These are phyloP conservation scores for Druon quercuslanigerum DNA, from an alignment of 1,140 invertebrate species.

Conservation along the genomic window DNA sequence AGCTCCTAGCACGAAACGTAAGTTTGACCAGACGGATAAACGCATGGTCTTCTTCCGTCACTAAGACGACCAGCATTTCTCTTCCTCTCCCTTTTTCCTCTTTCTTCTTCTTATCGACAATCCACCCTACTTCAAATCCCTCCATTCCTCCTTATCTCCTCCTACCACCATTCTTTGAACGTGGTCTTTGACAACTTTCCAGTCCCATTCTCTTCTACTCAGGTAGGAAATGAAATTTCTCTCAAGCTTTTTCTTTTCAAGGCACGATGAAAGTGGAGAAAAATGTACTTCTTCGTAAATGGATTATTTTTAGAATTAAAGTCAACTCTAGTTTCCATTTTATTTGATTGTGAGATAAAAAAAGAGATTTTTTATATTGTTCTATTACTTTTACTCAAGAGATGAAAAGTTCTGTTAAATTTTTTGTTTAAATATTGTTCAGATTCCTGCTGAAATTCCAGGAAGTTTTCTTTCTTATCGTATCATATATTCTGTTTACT, in stretches of 20 bases:
- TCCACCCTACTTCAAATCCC: neutral
- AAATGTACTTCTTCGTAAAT: constrained; percentile 9
- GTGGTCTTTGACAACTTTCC: constrained; percentile 29
- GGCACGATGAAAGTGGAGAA: constrained; percentile 8
- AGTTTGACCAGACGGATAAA: constrained; percentile 68
- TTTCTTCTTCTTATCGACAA: constrained; percentile 11
- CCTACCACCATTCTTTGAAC: constrained; percentile 40
- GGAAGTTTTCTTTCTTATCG: no score
- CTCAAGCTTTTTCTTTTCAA: constrained; percentile 5
- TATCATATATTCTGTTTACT: no score
- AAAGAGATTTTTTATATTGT: no score
- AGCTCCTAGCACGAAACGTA: constrained; percentile 92
- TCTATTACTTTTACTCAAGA: no score
- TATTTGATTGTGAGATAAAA: no score
- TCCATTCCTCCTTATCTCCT: constrained; percentile 6
- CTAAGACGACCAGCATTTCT: neutral
- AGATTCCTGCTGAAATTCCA: no score
- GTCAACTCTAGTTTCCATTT: constrained; percentile 17
- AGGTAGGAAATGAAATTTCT: constrained; percentile 29
- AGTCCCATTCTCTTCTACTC: constrained; percentile 17
- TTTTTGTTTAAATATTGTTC: no score
- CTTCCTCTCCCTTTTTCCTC: neutral
- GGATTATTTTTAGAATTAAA: constrained; percentile 31
- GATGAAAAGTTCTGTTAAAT: no score
- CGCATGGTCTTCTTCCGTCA: constrained; percentile 7